Evolutionary conservation across 2,797 vertebrate species (phyloP).

Genomic region (Poecilia velifera): DNA sequence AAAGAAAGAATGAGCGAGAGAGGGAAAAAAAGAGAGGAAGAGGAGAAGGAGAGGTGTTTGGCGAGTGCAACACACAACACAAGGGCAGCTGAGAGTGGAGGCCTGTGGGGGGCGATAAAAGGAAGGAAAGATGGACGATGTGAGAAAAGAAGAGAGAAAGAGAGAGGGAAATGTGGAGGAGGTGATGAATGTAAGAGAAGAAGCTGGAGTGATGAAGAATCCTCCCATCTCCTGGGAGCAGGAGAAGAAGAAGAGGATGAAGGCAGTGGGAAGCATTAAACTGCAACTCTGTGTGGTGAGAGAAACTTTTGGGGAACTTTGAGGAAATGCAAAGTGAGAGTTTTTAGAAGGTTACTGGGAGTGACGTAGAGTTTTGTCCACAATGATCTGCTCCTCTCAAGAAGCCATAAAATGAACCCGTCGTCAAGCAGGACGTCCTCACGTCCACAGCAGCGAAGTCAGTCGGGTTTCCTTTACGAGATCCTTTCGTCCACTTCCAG

Average conservation of each 20-base stretch:
- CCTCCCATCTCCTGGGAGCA: slow-evolving; percentile 31
- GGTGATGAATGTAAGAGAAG: slow-evolving; percentile 58
- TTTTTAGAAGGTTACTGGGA: neutral
- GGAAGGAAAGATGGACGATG: slow-evolving; percentile 33
- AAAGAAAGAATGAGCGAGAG: slow-evolving; percentile 12
- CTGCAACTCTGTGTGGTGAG: slow-evolving; percentile 27
- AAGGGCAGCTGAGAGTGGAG: slow-evolving; percentile 68
- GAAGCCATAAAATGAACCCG: neutral
- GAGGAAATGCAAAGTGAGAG: neutral
- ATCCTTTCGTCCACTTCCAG: neutral
- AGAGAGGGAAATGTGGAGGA: slow-evolving; percentile 57
- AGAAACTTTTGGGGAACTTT: slow-evolving; percentile 26
- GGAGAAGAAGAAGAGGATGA: slow-evolving; percentile 24
- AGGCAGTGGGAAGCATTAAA: slow-evolving; percentile 49
- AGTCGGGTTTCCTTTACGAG: neutral
- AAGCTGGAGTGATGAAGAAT: slow-evolving; percentile 37
- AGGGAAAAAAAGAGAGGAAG: slow-evolving; percentile 23
- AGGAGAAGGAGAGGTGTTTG: slow-evolving; percentile 42
- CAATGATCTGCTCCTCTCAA: neutral
- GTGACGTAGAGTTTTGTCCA: neutral
- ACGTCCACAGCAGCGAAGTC: neutral
- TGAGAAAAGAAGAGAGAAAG: slow-evolving; percentile 41
- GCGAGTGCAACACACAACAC: slow-evolving; percentile 52
- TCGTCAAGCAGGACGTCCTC: neutral
- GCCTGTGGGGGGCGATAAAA: slow-evolving; percentile 67